Evolutionary conservation across 2,888 invertebrate genomes (phyloP).

Genomic region (Sesia bembeciformis): DNA sequence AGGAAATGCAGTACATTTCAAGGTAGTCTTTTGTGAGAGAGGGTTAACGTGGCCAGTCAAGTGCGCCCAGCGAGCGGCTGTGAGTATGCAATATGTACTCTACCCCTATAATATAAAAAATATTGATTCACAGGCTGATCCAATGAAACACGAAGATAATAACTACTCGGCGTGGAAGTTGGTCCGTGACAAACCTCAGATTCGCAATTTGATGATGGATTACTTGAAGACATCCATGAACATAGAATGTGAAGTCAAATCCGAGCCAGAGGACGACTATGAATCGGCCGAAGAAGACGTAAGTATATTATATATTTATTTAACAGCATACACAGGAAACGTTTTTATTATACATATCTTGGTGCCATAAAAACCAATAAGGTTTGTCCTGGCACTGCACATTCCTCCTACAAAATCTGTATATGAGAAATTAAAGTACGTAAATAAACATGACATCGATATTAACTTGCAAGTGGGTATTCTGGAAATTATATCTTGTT

Average conservation of each 20-base stretch:
- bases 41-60: too few species aligned
- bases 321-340: not conserved
- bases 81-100: too few species aligned
- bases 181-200: conserved; percentile 26
- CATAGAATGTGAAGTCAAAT: conserved; percentile 32
- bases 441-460: not conserved
- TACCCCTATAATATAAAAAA: too few species aligned
- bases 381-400: too few species aligned
- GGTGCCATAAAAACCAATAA: too few species aligned
- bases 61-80: too few species aligned
- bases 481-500: too few species aligned
- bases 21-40: too few species aligned
- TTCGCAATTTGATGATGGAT: conserved; percentile 20
- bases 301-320: conserved; percentile 5
- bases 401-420: not conserved
- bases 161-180: conserved; percentile 39
- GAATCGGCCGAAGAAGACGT: conserved; percentile 67
- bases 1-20: too few species aligned
- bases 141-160: conserved; percentile 25
- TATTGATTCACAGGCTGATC: conserved; percentile 35
- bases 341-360: too few species aligned
- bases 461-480: too few species aligned
- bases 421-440: not conserved
- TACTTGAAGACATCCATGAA: not conserved
- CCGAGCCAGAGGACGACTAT: conserved; percentile 54